Conservation (phyloP, 2,888 invertebrate species). For the Oasisia sp. region DNA sequence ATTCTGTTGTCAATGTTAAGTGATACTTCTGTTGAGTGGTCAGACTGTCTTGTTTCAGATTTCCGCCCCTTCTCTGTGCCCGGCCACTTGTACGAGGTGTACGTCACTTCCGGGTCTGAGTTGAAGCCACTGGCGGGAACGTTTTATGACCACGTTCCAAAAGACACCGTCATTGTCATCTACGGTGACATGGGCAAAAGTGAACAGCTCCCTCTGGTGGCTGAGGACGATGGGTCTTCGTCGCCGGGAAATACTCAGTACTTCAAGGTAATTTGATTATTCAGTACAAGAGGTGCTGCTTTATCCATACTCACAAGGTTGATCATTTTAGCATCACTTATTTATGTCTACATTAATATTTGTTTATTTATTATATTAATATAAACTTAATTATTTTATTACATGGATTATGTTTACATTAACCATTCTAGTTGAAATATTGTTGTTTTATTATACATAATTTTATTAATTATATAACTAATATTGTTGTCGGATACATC, state of each 20-base stretch:
- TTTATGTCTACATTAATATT: too few species aligned
- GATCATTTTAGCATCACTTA: too few species aligned
- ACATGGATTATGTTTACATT: too few species aligned
- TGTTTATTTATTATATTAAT: too few species aligned
- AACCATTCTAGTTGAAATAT: too few species aligned
- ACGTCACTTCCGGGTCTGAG: constrained; percentile 7
- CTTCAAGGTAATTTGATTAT: constrained; percentile 49
- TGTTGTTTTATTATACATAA: too few species aligned
- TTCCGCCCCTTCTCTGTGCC: background rate
- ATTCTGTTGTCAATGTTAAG: background rate
- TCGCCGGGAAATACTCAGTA: constrained; percentile 56
- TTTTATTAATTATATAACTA: too few species aligned
- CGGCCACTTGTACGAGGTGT: background rate
- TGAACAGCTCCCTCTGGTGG: constrained; percentile 40
- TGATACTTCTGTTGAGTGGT: background rate
- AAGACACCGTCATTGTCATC: constrained; percentile 43
- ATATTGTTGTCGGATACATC: too few species aligned
- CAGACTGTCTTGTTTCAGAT: background rate
- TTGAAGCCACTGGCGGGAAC: constrained; percentile 5
- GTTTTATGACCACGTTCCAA: background rate
- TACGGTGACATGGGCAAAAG: constrained; percentile 58
- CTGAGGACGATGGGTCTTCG: constrained; percentile 41
- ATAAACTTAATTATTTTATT: too few species aligned
- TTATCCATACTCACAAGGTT: too few species aligned
- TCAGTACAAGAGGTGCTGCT: too few species aligned